Evolutionary conservation across 2,888 invertebrate species (phyloP), one percentile per base, ranked within the genome.

Genomic region (Erpobdella octoculata): DNA sequence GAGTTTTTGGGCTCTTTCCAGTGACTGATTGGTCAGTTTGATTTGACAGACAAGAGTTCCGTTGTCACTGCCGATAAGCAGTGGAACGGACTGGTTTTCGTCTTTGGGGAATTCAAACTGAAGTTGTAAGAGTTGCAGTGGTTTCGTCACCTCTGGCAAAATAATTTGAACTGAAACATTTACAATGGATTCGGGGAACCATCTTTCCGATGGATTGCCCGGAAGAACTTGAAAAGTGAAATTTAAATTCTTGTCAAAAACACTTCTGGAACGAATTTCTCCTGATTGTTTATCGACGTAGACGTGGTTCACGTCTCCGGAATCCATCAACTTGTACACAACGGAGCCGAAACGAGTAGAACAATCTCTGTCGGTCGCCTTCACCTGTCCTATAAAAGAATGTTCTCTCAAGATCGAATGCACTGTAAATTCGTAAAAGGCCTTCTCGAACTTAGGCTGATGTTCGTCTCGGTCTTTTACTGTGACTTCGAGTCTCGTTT

Each of bases 401-500:
- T 33, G 31, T 37, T 69, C 36, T 6, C 15, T 21, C 9, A 69
- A 35, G 9, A 9, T 18, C 0, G 18, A 33, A 18, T 53, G 31
- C 4, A 28, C 21, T 21, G 25, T 31, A 28, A 69, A 69, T 18
- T 53, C 21, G 36, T 69, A 69, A n/a, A 28, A 69, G 25, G n/a
- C 12, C 37, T 33, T 31, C 12, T 69, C 69, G 31, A 69, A 69
- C 21, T 28, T 58, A n/a, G 69, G 69, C 9, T 33, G 48, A 4
- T 48, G n/a, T 21, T 69, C 69, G 31, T 69, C 69, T n/a, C n/a
- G 36, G 58, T 69, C 69, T 21, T n/a, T 33, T 1, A 69, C 58
- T 28, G n/a, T 53, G 35, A 69, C 58, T 21, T 69, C 58, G 25
- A 69, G 25, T 69, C 35, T 12, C 9, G 58, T 28, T 58, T 21